Base-by-base conservation (phyloP, 2,113 vertebrate genomes). In the Pseudonaja textilis region DNA sequence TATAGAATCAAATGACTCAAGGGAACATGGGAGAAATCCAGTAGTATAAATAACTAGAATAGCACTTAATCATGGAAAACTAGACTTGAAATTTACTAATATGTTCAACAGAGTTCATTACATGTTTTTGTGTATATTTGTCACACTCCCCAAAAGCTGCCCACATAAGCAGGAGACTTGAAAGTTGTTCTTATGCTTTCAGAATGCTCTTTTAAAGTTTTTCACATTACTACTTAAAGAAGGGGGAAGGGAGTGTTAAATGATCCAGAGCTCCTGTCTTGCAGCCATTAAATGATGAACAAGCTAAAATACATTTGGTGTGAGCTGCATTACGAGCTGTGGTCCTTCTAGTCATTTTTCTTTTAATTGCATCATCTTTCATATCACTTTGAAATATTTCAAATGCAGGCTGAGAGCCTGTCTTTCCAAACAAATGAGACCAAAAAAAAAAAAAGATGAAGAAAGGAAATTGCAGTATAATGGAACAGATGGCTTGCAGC, bases 381-480 rank as follows among this genome's bases (percentile, higher is more conserved):
- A 93, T 87, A 93, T 90, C 89, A 93, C 89, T 93, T 90, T 93
- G 92, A 93, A 90, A 93, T 87, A 90, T 93, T 90, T 90, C 81
- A 93, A 90, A 90, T 90, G 92, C 29, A 20, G n/a, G 74, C 92
- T 59, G 88, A 90, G 89, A 93, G 92, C 81, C 45, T 93, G 52
- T 96, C 93, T 95, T 81, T 16, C 61, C 64, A 94, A 56, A 85
- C 85, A 95, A 50, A 95, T 89, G 90, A 94, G 89, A 95, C 89
- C 22, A 47, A 45, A 57, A 39, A n/a, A 45, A 34, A 56, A 55
- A 39, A 29, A 64, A 34, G 64, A 69, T 14, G 64, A 90, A 95
- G 93, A 93, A 95, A 95, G 92, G 92, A 96, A 96, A 95, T 93
- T 91, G 93, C 88, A 95, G 93, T 81, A 92, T 94, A 97, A 95